These are phyloP conservation scores for Drosophila novamexicana DNA, from an alignment of 1,140 invertebrate genomes.

Conservation along the genomic window DNA sequence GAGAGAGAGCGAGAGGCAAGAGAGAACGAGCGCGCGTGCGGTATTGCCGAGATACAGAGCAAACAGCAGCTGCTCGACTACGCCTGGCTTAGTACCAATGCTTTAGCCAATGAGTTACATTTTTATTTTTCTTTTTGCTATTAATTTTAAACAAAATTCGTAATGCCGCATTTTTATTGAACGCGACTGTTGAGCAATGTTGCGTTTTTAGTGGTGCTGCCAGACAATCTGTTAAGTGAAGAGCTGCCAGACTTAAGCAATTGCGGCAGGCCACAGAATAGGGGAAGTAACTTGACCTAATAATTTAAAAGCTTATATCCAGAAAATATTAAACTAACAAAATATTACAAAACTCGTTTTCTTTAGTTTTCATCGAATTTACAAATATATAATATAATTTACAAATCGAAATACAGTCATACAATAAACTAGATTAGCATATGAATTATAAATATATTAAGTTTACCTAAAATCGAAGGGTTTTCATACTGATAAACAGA, in stretches of 20 bases:
- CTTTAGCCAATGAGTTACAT: background rate
- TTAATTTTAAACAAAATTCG: constrained; percentile 15
- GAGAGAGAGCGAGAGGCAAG: constrained; percentile 12
- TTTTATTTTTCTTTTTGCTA: constrained; percentile 14
- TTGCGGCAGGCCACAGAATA: background rate
- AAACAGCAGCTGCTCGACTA: constrained; percentile 24
- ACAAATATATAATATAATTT: no score
- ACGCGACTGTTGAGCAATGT: background rate
- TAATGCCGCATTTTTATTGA: constrained; percentile 1
- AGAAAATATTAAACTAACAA: background rate
- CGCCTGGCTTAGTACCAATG: constrained; percentile 16
- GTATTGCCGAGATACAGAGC: constrained; percentile 25
- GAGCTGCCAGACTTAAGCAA: background rate
- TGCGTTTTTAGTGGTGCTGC: background rate
- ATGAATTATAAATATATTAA: no score
- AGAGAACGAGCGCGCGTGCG: constrained; percentile 27
- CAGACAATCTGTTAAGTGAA: background rate
- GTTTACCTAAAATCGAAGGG: no score
- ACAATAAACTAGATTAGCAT: no score
- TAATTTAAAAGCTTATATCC: background rate
- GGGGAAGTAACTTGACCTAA: background rate
- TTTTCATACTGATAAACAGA: no score
- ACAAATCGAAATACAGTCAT: no score
- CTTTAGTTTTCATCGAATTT: no score
- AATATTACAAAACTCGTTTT: no score